Evolutionary conservation across 1,140 invertebrate species (phyloP), one percentile per base, ranked within the genome.

Genomic region (Atta cephalotes): DNA sequence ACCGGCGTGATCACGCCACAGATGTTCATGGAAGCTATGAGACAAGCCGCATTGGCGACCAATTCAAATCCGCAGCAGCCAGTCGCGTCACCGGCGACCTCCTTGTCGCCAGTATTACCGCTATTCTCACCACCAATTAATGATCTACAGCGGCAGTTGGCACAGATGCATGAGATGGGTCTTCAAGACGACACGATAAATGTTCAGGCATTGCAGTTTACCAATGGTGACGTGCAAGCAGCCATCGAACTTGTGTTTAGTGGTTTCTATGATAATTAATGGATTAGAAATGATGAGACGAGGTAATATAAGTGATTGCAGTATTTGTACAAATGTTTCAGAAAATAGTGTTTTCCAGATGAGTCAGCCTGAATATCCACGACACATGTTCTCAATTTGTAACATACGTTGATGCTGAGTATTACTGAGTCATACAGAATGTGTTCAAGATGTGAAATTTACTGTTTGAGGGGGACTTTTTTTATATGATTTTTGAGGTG

Each of bases 81-180:
- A 12, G 66, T 89, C 0, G 63, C 92, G 1, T 86, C 79, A 28
- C 63, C 87, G 3, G 80, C 77, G 3, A n/a, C 90, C 16, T 71
- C 87, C 4, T 35, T 91, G 53, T 68, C 89, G 25, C 90, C 91
- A 49, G 66, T 90, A 7, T 72, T 93, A 35, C 89, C 90, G 21
- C 56, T 90, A 3, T 74, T 90, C 5, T 71, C 91, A 21, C 85
- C 93, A 0, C 90, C 90, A 65, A 28, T 88, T 1, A 78, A 90
- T 9, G 92, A 95, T 78, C 77, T 95, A 2, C 93, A 94, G 39
- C 88, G 85, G 53, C 98, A 99, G 94, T 95, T 99, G 78, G 97
- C 98, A 66, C 97, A 98, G 92, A 97, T 99, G 96, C 96, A 97
- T 51, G 97, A 97, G 87, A 98, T 99, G 97, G 98, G 98, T 62